Conservation (phyloP, 1,140 invertebrate species). For the Bicyclus anynana region DNA sequence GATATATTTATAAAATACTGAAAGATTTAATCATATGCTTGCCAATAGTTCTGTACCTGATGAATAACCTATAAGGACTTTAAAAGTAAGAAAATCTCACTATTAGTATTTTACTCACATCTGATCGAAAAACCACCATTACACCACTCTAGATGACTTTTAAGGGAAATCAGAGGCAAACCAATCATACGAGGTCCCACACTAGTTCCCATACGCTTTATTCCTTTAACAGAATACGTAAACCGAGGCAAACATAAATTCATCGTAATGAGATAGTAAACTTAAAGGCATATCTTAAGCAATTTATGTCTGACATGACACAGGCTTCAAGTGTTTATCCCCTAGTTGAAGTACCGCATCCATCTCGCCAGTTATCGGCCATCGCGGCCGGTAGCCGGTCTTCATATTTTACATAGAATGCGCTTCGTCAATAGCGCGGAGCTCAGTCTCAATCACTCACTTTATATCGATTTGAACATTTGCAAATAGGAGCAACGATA, state of each 20-base stretch:
- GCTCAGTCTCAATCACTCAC: conserved; percentile 63
- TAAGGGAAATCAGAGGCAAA: background rate
- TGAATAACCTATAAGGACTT: too few relatives aligned
- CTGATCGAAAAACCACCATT: too few relatives aligned
- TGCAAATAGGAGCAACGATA: conserved; percentile 50
- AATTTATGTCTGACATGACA: conserved; percentile 30
- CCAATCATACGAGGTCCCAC: background rate
- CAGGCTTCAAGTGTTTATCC: conserved; percentile 25
- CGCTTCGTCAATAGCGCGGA: conserved; percentile 50
- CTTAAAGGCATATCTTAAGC: conserved; percentile 24
- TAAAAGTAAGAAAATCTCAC: too few relatives aligned
- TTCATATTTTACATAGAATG: conserved; percentile 77
- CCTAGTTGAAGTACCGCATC: conserved; percentile 39
- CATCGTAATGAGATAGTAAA: conserved; percentile 29
- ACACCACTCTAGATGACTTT: background rate
- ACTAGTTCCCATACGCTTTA: conserved; percentile 9
- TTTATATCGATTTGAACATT: conserved; percentile 50
- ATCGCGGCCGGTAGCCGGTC: conserved; percentile 39
- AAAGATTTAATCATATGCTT: too few relatives aligned
- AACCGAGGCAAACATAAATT: conserved; percentile 22
- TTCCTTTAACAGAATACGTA: conserved; percentile 13
- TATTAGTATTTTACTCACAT: too few relatives aligned
- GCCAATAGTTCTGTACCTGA: too few relatives aligned
- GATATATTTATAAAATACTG: too few relatives aligned
- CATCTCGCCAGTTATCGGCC: conserved; percentile 27